A percentile compares a stretch with the other conserved stretches of the same genome.
Evolutionary conservation across 2,113 vertebrate genomes (phyloP).

Genomic region (Phylloscopus trochilus): DNA sequence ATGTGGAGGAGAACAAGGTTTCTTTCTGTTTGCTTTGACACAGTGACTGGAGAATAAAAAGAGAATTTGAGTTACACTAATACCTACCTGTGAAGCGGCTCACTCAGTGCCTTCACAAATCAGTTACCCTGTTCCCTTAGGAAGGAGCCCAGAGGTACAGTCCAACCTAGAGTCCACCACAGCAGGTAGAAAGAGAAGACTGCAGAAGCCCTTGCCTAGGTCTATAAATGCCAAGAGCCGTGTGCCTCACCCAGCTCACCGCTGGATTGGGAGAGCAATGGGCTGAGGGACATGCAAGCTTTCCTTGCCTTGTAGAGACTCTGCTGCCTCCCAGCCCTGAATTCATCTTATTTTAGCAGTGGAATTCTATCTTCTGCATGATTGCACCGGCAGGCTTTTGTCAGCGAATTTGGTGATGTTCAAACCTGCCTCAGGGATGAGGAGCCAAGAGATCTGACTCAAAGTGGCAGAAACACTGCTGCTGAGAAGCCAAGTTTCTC

Average conservation of each 20-base stretch:
- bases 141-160: background rate
- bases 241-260: background rate
- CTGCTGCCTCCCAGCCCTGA: background rate
- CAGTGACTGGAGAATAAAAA: background rate
- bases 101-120: background rate
- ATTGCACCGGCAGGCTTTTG: slow-evolving; percentile 49
- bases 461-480: slow-evolving; percentile 60
- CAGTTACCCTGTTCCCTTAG: background rate
- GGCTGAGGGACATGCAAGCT: background rate
- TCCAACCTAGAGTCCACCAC: background rate
- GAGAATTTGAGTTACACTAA: background rate
- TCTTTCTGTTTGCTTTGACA: background rate
- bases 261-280: background rate
- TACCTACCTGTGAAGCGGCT: background rate
- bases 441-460: slow-evolving; percentile 57
- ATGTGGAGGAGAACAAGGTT: background rate
- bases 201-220: background rate
- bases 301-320: background rate
- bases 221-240: background rate
- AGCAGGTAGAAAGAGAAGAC: background rate
- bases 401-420: slow-evolving; percentile 42
- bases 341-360: slow-evolving; percentile 23
- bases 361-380: slow-evolving; percentile 63
- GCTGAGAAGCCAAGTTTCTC: slow-evolving; percentile 61
- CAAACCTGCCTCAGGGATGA: slow-evolving; percentile 40